These are phyloP conservation scores for Manis pentadactyla DNA, from an alignment of 2,797 vertebrate genomes.

Conservation along the genomic window DNA sequence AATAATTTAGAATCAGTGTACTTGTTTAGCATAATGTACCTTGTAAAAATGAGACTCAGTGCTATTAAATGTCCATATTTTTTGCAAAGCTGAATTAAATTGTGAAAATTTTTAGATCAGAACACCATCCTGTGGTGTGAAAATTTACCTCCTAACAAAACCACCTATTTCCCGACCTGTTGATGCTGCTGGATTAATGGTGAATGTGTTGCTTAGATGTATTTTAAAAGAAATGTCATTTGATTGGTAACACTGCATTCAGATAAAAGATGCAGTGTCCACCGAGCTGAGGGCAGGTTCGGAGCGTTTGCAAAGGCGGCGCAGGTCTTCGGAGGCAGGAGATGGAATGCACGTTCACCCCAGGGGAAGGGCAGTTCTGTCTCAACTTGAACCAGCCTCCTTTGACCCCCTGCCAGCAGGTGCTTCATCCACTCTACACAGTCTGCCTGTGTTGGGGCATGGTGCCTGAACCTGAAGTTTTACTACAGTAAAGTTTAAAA, in stretches of 20 bases:
- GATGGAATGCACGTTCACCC: background rate
- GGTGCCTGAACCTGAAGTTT: background rate
- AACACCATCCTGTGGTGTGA: background rate
- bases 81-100: background rate
- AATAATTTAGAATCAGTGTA: background rate
- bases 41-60: background rate
- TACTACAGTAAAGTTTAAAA: background rate
- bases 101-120: background rate
- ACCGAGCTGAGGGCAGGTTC: background rate
- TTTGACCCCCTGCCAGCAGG: background rate
- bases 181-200: background rate
- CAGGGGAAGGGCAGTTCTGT: background rate
- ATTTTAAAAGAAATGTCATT: background rate
- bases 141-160: background rate
- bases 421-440: fast-evolving
- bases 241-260: background rate
- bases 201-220: background rate
- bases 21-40: background rate
- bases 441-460: background rate
- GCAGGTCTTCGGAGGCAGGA: background rate
- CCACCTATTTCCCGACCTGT: background rate
- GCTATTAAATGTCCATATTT: background rate
- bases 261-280: background rate
- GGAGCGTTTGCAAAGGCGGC: background rate
- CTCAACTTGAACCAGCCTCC: background rate